Evolutionary conservation across 2,797 vertebrate species (phyloP).

Genomic region (Pelobates cultripes): DNA sequence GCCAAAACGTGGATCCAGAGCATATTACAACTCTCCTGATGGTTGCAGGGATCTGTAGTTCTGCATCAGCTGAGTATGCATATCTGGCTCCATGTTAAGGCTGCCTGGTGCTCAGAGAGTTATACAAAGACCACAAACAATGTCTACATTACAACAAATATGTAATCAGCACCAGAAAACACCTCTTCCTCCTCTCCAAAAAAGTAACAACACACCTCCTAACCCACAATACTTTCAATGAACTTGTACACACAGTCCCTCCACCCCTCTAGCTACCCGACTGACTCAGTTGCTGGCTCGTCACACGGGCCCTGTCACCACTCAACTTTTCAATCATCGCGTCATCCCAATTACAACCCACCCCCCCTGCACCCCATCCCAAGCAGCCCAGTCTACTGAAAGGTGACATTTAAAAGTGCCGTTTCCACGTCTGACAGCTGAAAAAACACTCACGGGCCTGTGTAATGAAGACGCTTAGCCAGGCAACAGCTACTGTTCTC

Average conservation of each 20-base stretch:
- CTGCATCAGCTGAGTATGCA: too few relatives aligned
- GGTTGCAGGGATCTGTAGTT: too few relatives aligned
- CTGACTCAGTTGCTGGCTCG: not conserved
- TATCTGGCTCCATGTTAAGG: too few relatives aligned
- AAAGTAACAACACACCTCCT: not conserved
- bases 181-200: not conserved
- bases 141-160: too few relatives aligned
- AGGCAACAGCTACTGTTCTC: not conserved
- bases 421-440: constrained; percentile 3
- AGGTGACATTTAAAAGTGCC: constrained; percentile 14
- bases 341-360: not conserved
- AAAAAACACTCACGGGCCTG: constrained; percentile 2
- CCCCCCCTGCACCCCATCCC: not conserved
- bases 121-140: too few relatives aligned
- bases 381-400: not conserved
- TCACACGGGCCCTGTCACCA: constrained; percentile 17
- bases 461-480: not conserved
- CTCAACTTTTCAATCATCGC: constrained; percentile 30
- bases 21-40: too few relatives aligned
- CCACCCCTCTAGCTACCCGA: not conserved
- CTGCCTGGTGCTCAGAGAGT: too few relatives aligned
- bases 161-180: not conserved
- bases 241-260: not conserved
- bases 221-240: not conserved
- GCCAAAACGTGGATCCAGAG: too few relatives aligned